Percentiles rank a stretch among this genome's conserved stretches.
Evolutionary conservation across 1,140 invertebrate genomes (phyloP).

Genomic region (Calycopis cecrops): DNA sequence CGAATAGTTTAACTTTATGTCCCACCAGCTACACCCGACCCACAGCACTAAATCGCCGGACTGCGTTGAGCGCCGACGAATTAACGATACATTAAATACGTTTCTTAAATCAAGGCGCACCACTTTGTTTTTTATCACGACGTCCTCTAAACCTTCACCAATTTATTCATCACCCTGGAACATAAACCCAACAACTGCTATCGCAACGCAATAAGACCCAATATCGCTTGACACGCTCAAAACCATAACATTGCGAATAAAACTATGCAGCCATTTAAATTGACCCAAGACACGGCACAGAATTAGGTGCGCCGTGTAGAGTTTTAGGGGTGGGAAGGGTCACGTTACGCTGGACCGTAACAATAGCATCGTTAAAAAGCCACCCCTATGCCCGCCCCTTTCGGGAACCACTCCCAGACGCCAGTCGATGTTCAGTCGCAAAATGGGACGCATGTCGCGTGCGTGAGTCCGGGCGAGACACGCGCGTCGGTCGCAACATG

Average conservation of each 20-base stretch:
- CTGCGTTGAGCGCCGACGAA: not conserved
- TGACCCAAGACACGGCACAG: constrained; percentile 24
- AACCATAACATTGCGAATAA: constrained; percentile 33
- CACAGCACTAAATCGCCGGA: not conserved
- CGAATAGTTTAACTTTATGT: too few species aligned
- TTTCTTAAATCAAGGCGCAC: constrained; percentile 1
- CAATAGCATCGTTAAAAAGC: constrained; percentile 58
- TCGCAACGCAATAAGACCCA: too few species aligned
- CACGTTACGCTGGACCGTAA: constrained; percentile 37
- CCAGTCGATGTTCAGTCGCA: not conserved
- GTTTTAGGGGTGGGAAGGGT: constrained; percentile 25
- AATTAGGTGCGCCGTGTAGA: constrained; percentile 18
- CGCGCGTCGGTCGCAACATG: constrained; percentile 20
- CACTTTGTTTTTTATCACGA: constrained; percentile 1
- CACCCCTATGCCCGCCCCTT: not conserved
- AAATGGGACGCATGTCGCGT: not conserved
- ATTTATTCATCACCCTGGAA: too few species aligned
- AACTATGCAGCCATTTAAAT: constrained; percentile 30
- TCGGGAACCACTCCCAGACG: not conserved
- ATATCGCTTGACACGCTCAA: constrained; percentile 6
- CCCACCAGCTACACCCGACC: too few species aligned
- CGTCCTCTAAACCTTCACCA: not conserved
- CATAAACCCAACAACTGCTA: too few species aligned
- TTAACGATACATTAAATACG: constrained; percentile 7
- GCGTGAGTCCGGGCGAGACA: not conserved